phyloP scores from a whole-genome alignment of 2,888 invertebrate species.

The Zhuqinia jingwanae region DNA sequence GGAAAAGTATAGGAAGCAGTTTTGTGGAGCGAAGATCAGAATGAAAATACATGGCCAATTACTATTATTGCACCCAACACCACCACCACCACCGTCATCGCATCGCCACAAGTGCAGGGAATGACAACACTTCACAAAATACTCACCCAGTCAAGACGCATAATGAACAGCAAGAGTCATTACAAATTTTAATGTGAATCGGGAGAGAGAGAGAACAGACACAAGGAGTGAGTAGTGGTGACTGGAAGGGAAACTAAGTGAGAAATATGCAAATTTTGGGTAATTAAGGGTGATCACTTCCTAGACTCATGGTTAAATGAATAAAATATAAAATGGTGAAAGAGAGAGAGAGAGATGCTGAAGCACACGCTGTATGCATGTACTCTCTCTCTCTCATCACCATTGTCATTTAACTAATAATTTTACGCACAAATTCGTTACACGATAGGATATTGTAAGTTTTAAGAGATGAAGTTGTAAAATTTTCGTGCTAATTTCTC shows the following conservation, averaged over 20 bases:
- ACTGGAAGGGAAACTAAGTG: conserved; percentile 1
- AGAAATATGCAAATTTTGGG: conserved; percentile 55
- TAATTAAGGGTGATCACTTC: conserved; percentile 25
- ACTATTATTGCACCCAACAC: conserved; percentile 45
- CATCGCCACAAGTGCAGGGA: conserved; percentile 42
- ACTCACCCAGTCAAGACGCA: background rate
- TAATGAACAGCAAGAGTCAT: background rate
- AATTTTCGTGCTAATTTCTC: no score
- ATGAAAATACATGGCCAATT: conserved; percentile 37
- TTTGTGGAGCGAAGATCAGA: background rate
- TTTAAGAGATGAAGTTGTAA: no score
- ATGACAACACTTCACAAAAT: conserved; percentile 23
- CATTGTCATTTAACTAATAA: no score
- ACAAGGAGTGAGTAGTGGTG: background rate
- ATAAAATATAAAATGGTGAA: background rate
- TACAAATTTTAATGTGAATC: conserved; percentile 34
- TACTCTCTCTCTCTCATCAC: no score
- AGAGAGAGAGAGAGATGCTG: background rate
- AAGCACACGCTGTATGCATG: no score
- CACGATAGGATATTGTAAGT: no score
- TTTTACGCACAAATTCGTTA: no score
- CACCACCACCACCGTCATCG: background rate
- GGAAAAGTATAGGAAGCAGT: no score
- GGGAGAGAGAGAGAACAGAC: background rate
- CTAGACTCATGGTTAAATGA: background rate